phyloP scores from a whole-genome alignment of 1,140 invertebrate genomes.

The Melitaea cinxia region DNA sequence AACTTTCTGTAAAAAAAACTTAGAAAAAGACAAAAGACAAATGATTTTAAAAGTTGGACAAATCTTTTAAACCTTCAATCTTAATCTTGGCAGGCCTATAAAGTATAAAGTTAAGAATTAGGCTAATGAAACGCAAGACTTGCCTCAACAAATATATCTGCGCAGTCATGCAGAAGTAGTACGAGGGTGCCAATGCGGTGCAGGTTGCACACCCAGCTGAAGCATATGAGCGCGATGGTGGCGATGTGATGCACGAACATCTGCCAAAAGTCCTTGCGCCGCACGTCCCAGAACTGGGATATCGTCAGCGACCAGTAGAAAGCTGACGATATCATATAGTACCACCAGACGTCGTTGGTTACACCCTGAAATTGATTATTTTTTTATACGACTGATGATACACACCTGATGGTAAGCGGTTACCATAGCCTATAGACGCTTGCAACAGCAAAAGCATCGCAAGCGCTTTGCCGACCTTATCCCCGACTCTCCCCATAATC shows the following conservation, averaged over 20 bases:
- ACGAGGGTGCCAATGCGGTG: conserved; percentile 95
- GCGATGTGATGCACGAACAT: conserved; percentile 99
- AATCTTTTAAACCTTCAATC: no score
- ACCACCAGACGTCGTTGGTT: conserved; percentile 93
- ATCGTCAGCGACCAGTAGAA: conserved; percentile 98
- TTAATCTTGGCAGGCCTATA: no score
- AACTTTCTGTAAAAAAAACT: no score
- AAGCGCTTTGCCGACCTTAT: no score
- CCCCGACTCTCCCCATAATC: no score
- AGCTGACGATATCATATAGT: conserved; percentile 96
- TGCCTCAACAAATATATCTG: conserved; percentile 97
- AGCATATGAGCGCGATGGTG: conserved; percentile 93
- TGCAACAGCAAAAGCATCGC: no score
- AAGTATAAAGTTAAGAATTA: no score
- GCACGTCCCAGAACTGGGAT: conserved; percentile 96
- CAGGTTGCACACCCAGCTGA: conserved; percentile 98
- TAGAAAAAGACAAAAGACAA: no score
- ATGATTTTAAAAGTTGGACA: no score
- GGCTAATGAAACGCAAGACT: neutral
- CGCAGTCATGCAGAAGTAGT: conserved; percentile 95
- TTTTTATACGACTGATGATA: no score
- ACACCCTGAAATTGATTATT: neutral
- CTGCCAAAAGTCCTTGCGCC: conserved; percentile 98
- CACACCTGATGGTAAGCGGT: no score
- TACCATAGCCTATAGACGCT: no score